phyloP scores from a whole-genome alignment of 2,113 vertebrate species.

The Tragelaphus imberbis region DNA sequence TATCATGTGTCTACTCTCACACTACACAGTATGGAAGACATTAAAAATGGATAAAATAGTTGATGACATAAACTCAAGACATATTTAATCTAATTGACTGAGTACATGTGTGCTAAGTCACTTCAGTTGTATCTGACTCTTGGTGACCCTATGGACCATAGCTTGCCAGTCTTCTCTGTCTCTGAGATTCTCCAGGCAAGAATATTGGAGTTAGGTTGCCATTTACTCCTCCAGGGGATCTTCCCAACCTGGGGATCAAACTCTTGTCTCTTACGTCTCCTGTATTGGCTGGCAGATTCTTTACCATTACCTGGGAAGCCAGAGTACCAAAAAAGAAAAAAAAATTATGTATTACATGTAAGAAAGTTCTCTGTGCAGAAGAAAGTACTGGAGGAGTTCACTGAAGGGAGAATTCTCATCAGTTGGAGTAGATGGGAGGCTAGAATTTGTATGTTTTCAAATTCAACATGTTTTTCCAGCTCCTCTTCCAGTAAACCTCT shows the following conservation, averaged over 20 bases:
- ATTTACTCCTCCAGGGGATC: neutral
- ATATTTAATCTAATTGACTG: neutral
- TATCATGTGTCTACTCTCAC: neutral
- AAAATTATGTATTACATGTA: neutral
- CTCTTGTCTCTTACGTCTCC: neutral
- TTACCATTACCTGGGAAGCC: neutral
- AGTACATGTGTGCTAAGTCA: neutral
- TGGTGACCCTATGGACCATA: neutral
- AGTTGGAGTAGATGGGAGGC: neutral
- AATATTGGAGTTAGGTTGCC: neutral
- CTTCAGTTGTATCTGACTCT: neutral
- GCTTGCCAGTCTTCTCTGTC: neutral
- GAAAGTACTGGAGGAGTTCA: neutral
- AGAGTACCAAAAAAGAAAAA: neutral
- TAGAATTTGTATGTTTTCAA: neutral
- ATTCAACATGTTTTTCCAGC: neutral
- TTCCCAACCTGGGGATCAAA: neutral
- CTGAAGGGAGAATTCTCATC: neutral
- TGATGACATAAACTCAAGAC: neutral
- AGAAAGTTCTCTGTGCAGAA: neutral
- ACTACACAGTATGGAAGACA: neutral
- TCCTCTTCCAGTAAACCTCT: neutral
- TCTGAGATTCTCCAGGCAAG: neutral
- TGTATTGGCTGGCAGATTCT: neutral
- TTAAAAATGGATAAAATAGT: neutral